Evolutionary conservation across 2,113 vertebrate species (phyloP).

Genomic region (Oncorhynchus gorbuscha): DNA sequence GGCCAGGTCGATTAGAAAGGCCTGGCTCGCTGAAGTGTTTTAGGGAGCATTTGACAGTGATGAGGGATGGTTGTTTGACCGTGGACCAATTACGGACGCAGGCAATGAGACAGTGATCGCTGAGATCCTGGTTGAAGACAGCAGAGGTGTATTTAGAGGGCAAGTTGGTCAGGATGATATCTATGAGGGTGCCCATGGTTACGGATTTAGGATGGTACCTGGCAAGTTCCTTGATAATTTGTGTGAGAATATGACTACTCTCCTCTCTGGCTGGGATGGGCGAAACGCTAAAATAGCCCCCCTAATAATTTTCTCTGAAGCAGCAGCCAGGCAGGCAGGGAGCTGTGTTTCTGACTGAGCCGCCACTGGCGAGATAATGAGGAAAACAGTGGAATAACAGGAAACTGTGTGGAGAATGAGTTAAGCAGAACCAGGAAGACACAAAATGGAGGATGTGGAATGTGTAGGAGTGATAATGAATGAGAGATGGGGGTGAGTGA

Average conservation of each 20-base stretch:
- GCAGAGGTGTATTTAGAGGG: too few relatives aligned
- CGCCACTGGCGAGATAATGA: constrained; percentile 4
- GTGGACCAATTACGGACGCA: too few relatives aligned
- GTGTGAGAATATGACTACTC: background rate
- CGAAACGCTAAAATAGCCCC: background rate
- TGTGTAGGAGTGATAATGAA: background rate
- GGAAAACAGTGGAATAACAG: constrained; percentile 17
- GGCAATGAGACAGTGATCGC: too few relatives aligned
- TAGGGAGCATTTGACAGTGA: too few relatives aligned
- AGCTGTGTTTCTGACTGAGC: background rate
- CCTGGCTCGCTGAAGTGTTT: too few relatives aligned
- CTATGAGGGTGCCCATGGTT: too few relatives aligned
- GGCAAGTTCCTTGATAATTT: too few relatives aligned
- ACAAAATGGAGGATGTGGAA: background rate
- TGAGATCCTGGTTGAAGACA: too few relatives aligned
- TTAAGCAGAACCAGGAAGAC: background rate
- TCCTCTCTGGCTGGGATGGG: background rate
- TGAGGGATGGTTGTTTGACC: too few relatives aligned
- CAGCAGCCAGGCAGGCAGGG: background rate
- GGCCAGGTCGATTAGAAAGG: too few relatives aligned
- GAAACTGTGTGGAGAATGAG: background rate
- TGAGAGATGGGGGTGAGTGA: background rate
- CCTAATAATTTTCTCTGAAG: constrained; percentile 8
- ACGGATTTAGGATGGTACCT: too few relatives aligned
- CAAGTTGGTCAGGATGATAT: too few relatives aligned